These are phyloP conservation scores for Drosophila tripunctata DNA, from an alignment of 2,888 invertebrate species.

Conservation along the genomic window DNA sequence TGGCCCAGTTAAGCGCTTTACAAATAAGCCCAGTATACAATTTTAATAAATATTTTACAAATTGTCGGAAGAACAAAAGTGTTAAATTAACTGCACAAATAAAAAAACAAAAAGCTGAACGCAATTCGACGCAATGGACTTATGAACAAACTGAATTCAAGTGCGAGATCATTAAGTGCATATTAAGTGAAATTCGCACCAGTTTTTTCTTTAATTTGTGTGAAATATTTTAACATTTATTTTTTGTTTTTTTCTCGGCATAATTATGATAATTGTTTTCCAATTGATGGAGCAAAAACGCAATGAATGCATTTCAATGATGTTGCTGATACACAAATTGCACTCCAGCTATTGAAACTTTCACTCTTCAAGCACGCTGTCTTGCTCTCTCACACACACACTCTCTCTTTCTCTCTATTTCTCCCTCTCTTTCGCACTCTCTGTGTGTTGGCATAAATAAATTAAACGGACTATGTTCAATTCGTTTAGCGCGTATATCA, in stretches of 20 bases:
- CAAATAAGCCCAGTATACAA: constrained; percentile 42
- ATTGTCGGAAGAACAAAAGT: constrained; percentile 29
- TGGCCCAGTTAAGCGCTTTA: constrained; percentile 56
- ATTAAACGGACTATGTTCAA: constrained; percentile 34
- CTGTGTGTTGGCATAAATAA: constrained; percentile 30
- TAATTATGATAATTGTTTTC: constrained; percentile 78
- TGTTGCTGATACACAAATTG: constrained; percentile 28
- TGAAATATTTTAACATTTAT: constrained; percentile 3
- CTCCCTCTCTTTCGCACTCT: not conserved
- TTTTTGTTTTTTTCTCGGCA: constrained; percentile 34
- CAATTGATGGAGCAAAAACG: constrained; percentile 71
- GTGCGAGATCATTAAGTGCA: constrained; percentile 15
- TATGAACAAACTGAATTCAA: not conserved
- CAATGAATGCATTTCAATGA: constrained; percentile 63
- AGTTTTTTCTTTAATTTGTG: constrained; percentile 1
- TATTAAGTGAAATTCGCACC: constrained; percentile 11
- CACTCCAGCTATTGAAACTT: not conserved
- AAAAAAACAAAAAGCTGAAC: too few species aligned
- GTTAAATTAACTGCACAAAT: constrained; percentile 8
- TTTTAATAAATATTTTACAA: constrained; percentile 67
- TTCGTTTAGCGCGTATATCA: constrained; percentile 48
- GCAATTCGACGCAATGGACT: too few species aligned
- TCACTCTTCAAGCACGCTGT: not conserved
- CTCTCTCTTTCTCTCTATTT: not conserved
- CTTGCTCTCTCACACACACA: not conserved